Evolutionary conservation across 1,140 invertebrate species (phyloP).

Genomic region (Eupeodes corollae): DNA sequence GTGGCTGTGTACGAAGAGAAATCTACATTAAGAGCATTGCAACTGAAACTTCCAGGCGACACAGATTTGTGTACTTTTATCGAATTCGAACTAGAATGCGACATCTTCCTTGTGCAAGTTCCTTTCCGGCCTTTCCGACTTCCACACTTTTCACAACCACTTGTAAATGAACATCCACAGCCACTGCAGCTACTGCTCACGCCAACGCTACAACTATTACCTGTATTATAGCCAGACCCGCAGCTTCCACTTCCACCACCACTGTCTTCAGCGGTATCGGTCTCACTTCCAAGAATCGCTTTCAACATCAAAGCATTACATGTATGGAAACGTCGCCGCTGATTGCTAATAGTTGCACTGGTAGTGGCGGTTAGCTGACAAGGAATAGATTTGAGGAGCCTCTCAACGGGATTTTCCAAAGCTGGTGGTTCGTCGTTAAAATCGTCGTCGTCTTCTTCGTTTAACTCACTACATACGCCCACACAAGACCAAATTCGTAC

Average conservation of each 20-base stretch:
- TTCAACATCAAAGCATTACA: slow-evolving; percentile 37
- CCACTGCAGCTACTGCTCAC: slow-evolving; percentile 10
- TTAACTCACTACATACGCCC: too few relatives aligned
- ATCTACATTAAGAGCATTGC: slow-evolving; percentile 33
- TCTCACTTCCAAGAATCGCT: slow-evolving; percentile 25
- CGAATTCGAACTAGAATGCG: slow-evolving; percentile 29
- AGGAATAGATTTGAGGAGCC: too few relatives aligned
- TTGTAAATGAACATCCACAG: not conserved
- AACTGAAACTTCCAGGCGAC: slow-evolving; percentile 31
- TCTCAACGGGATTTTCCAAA: too few relatives aligned
- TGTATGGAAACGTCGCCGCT: slow-evolving; percentile 1
- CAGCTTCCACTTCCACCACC: slow-evolving; percentile 6
- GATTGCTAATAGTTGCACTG: too few relatives aligned
- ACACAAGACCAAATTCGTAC: too few relatives aligned
- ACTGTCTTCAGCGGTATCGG: slow-evolving; percentile 21
- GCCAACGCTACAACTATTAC: not conserved
- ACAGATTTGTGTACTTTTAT: slow-evolving; percentile 20
- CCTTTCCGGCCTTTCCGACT: slow-evolving; percentile 18
- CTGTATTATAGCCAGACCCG: slow-evolving; percentile 3
- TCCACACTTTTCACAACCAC: not conserved
- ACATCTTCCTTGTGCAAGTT: slow-evolving; percentile 24
- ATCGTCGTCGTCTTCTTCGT: too few relatives aligned
- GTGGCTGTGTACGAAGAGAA: slow-evolving; percentile 29
- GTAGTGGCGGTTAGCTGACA: too few relatives aligned
- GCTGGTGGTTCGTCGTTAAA: too few relatives aligned